phyloP scores from a whole-genome alignment of 1,140 invertebrate genomes.

The Pararge aegeria region DNA sequence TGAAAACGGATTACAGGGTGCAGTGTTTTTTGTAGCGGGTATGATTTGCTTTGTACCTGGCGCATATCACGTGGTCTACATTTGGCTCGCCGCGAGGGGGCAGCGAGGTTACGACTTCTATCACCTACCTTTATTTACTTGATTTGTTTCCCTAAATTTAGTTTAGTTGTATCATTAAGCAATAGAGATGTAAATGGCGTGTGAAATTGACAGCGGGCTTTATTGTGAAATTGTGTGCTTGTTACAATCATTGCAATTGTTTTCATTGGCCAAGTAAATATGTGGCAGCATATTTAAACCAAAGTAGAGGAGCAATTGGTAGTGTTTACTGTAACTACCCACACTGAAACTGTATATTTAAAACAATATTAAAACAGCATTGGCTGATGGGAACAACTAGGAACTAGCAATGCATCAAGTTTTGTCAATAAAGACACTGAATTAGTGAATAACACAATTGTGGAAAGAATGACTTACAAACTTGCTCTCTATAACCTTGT shows the following conservation, averaged over 20 bases:
- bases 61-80: constrained; percentile 91
- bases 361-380: too few species aligned
- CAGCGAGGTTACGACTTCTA: constrained; percentile 90
- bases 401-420: not conserved
- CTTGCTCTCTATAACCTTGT: constrained; percentile 8
- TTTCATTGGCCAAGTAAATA: not conserved
- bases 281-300: too few species aligned
- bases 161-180: constrained; percentile 9
- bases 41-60: constrained; percentile 91
- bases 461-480: constrained; percentile 4
- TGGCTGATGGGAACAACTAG: too few species aligned
- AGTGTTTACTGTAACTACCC: too few species aligned
- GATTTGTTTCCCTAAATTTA: constrained; percentile 50
- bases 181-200: constrained; percentile 13
- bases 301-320: too few species aligned
- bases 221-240: not conserved
- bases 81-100: constrained; percentile 90
- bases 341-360: too few species aligned
- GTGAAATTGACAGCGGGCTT: not conserved
- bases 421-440: not conserved
- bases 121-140: constrained; percentile 90
- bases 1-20: constrained; percentile 86
- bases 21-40: constrained; percentile 90
- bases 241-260: not conserved
- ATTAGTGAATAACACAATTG: not conserved